Evolutionary conservation across 2,113 vertebrate genomes (phyloP).

Genomic region (Accipiter cooperii): DNA sequence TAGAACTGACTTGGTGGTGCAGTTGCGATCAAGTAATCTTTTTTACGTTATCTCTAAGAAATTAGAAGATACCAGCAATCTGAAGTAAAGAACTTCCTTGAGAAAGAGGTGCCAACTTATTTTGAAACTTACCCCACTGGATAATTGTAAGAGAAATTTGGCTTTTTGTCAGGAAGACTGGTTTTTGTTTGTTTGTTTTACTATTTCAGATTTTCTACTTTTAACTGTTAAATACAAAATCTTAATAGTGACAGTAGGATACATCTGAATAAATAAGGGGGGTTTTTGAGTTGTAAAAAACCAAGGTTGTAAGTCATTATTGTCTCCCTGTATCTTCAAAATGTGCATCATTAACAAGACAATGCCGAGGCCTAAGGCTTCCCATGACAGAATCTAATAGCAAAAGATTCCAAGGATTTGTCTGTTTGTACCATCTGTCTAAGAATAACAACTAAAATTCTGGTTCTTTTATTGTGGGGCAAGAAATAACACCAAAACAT

Average conservation of each 20-base stretch:
- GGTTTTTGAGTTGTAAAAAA: not conserved
- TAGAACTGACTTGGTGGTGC: not conserved
- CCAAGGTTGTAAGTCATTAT: rapidly evolving
- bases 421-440: not conserved
- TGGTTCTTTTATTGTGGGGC: not conserved
- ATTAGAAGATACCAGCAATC: not conserved
- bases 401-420: not conserved
- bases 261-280: not conserved
- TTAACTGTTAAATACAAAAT: not conserved
- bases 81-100: not conserved
- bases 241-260: not conserved
- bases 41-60: not conserved
- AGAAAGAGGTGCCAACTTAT: not conserved
- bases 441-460: not conserved
- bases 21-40: not conserved
- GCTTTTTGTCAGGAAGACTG: not conserved
- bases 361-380: not conserved
- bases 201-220: not conserved
- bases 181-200: not conserved
- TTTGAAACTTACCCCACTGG: not conserved
- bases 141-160: not conserved
- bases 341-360: not conserved
- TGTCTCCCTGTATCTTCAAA: not conserved
- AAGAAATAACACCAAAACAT: not conserved
- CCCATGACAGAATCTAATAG: not conserved